A percentile compares a stretch with the other conserved stretches of the same genome.
phyloP scores from a whole-genome alignment of 2,888 invertebrate species.

The Ormyrus nitidulus region DNA sequence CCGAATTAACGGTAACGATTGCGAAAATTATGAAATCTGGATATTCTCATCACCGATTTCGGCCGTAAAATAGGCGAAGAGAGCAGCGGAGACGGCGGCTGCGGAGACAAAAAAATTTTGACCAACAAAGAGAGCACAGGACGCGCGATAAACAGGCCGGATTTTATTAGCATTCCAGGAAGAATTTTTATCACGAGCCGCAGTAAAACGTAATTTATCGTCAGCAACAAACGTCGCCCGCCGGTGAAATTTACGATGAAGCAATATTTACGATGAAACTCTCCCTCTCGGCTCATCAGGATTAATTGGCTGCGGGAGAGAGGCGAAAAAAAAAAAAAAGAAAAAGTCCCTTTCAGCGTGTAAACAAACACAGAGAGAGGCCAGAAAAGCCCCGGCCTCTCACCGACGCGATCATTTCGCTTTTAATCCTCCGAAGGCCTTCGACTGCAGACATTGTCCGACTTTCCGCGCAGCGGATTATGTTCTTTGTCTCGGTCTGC shows the following conservation, averaged over 20 bases:
- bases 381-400: background rate
- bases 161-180: too few relatives aligned
- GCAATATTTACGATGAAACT: too few relatives aligned
- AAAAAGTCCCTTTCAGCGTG: background rate
- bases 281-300: conserved; percentile 1
- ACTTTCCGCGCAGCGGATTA: conserved; percentile 37
- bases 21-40: too few relatives aligned
- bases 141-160: too few relatives aligned
- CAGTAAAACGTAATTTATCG: background rate
- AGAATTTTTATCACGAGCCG: background rate
- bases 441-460: conserved; percentile 26
- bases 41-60: too few relatives aligned
- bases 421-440: conserved; percentile 34
- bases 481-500: conserved; percentile 38
- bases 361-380: conserved; percentile 19
- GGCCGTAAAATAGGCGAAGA: too few relatives aligned
- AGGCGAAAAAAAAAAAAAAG: background rate
- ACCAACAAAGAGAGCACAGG: too few relatives aligned
- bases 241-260: too few relatives aligned
- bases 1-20: too few relatives aligned
- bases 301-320: conserved; percentile 24
- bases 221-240: background rate
- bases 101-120: too few relatives aligned
- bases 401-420: conserved; percentile 33
- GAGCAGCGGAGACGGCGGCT: too few relatives aligned